Percentiles rank a stretch among this genome's conserved stretches.
Conservation (phyloP, 2,797 vertebrate genomes). For the Eospalax fontanierii region DNA sequence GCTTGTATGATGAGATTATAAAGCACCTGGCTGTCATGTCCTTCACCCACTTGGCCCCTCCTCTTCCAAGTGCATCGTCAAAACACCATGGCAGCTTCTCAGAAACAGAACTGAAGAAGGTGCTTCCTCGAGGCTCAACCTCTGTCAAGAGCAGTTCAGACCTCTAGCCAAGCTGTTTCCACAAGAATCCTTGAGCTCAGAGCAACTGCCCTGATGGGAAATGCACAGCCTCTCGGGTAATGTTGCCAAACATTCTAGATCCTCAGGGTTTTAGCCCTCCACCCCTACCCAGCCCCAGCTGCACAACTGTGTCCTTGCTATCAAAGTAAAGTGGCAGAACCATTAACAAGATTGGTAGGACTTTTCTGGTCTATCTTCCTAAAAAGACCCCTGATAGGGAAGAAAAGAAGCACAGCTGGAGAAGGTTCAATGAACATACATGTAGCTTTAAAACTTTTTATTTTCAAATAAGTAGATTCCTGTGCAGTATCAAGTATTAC, state of each 20-base stretch:
- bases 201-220: conserved; percentile 60
- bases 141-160: not conserved
- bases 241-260: conserved; percentile 72
- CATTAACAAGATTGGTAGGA: not conserved
- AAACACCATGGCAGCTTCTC: not conserved
- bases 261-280: conserved; percentile 66
- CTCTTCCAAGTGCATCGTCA: conserved; percentile 17
- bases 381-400: not conserved
- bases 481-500: conserved; percentile 29
- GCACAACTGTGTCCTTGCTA: not conserved
- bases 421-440: conserved; percentile 46
- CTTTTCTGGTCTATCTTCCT: not conserved
- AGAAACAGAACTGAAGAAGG: not conserved
- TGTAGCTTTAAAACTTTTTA: conserved; percentile 4
- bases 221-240: conserved; percentile 54
- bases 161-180: conserved; percentile 49
- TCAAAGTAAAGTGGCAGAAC: not conserved
- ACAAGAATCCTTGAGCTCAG: conserved; percentile 38
- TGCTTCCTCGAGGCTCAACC: not conserved
- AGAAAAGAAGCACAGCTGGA: conserved; percentile 4
- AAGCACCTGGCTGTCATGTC: conserved; percentile 63
- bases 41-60: not conserved
- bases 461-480: not conserved
- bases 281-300: not conserved
- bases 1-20: conserved; percentile 48